Conservation (phyloP, 2,797 vertebrate genomes). For the Melopsittacus undulatus region DNA sequence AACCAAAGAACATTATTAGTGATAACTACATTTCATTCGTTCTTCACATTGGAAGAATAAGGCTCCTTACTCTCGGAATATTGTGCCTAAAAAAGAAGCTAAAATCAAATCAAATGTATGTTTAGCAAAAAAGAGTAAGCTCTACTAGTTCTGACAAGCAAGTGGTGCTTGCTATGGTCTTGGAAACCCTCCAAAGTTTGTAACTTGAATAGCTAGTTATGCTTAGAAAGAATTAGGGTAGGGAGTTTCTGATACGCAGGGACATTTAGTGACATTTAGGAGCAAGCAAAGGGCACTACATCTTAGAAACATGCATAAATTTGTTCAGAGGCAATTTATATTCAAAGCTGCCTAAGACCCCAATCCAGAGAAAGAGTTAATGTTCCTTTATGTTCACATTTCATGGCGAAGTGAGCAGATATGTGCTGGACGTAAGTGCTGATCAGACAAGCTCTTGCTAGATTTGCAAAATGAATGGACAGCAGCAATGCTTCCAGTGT, state of each 20-base stretch:
- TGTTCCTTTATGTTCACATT: background rate
- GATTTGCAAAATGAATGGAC: background rate
- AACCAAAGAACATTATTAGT: background rate
- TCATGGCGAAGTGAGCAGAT: background rate
- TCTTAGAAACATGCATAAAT: background rate
- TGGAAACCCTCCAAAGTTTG: slow-evolving; percentile 13
- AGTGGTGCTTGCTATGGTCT: background rate
- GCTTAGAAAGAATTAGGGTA: background rate
- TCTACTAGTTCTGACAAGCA: slow-evolving; percentile 9
- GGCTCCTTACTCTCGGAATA: background rate
- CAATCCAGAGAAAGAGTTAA: background rate
- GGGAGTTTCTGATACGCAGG: background rate
- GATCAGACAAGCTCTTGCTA: background rate
- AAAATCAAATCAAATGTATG: background rate
- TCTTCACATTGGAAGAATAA: background rate
- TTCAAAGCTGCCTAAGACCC: background rate
- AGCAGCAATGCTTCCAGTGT: background rate
- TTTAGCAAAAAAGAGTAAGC: background rate
- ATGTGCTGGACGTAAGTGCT: background rate
- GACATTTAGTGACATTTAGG: background rate
- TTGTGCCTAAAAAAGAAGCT: background rate
- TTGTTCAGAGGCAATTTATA: background rate
- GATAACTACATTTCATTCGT: background rate
- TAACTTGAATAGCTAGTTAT: background rate
- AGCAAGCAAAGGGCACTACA: background rate